A percentile compares a stretch with the other conserved stretches of the same genome.
These are phyloP conservation scores for Allochrocebus solatus DNA, from an alignment of 2,797 vertebrate genomes.

Conservation along the genomic window DNA sequence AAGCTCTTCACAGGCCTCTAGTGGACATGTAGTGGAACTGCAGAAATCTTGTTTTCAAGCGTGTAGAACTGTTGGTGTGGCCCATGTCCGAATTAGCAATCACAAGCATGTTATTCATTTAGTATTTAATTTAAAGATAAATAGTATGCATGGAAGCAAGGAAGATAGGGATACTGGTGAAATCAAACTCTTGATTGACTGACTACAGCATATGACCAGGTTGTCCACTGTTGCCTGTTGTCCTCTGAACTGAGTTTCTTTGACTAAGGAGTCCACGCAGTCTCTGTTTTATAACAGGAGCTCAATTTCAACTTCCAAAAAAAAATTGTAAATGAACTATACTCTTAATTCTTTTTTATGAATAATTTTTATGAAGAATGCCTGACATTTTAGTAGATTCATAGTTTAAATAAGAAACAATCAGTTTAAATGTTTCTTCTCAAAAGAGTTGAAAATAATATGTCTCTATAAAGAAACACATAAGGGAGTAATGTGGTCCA, in stretches of 20 bases:
- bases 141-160: background rate
- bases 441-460: background rate
- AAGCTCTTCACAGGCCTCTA: conserved; percentile 85
- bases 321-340: background rate
- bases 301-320: background rate
- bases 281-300: background rate
- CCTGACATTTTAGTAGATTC: background rate
- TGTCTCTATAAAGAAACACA: background rate
- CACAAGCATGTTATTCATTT: background rate
- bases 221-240: background rate
- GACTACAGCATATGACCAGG: background rate
- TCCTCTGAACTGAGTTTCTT: background rate
- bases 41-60: conserved; percentile 44
- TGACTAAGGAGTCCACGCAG: background rate
- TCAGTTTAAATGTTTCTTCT: background rate
- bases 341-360: background rate
- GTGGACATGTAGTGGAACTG: conserved; percentile 76
- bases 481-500: background rate
- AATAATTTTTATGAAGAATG: background rate
- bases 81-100: background rate
- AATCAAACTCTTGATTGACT: background rate
- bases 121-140: background rate
- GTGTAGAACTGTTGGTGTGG: background rate
- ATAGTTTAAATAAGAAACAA: background rate
- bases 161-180: background rate